Evolutionary conservation across 2,113 vertebrate genomes (phyloP).

Genomic region (Phrynocephalus versicolor): DNA sequence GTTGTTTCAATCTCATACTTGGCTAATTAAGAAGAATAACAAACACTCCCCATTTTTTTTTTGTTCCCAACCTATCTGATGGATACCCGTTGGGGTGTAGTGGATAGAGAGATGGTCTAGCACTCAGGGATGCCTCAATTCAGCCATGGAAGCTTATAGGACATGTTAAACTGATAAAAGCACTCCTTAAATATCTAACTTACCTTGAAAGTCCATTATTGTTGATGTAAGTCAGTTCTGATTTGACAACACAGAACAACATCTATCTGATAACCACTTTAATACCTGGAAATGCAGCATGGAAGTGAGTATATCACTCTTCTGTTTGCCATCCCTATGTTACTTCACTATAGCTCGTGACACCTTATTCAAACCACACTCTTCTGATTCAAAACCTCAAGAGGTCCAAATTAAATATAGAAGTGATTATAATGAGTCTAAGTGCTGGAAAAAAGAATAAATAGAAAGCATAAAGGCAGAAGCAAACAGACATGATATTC

Average conservation of each 20-base stretch:
- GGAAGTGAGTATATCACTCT: background rate
- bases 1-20: no score
- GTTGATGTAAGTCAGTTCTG: no score
- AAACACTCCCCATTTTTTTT: no score
- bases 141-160: no score
- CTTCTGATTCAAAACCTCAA: background rate
- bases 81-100: no score
- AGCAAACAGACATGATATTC: background rate
- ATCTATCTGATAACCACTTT: background rate
- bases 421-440: conserved; percentile 18
- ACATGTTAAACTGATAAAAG: no score
- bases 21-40: no score
- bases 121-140: no score
- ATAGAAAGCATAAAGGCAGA: background rate
- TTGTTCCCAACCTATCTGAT: no score
- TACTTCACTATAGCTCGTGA: background rate
- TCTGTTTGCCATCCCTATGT: conserved; percentile 15
- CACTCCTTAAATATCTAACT: no score
- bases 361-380: background rate
- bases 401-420: conserved; percentile 14
- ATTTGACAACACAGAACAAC: conserved; percentile 8
- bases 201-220: no score
- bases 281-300: conserved; percentile 6
- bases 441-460: background rate
- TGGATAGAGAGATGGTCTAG: no score